These are phyloP conservation scores for Hyles vespertilio DNA, from an alignment of 1,140 invertebrate species.

Conservation along the genomic window DNA sequence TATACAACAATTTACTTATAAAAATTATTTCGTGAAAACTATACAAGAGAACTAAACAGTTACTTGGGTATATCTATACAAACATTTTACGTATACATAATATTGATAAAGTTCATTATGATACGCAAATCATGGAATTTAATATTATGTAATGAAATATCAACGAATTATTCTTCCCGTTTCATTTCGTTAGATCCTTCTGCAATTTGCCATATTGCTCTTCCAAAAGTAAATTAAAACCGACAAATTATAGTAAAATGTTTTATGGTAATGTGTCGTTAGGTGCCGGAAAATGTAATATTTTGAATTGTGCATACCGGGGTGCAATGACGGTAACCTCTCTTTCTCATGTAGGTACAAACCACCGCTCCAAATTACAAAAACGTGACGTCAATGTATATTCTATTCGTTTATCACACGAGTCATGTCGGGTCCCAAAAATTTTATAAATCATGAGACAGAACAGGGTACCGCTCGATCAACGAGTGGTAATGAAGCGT, in stretches of 20 bases:
- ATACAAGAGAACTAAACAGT: background rate
- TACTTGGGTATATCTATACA: too few relatives aligned
- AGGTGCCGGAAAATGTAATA: constrained; percentile 44
- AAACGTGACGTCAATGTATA: constrained; percentile 1
- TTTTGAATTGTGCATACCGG: constrained; percentile 52
- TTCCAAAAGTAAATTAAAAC: too few relatives aligned
- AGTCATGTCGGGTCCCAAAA: constrained; percentile 58
- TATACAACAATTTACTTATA: constrained; percentile 24
- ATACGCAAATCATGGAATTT: background rate
- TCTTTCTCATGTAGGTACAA: constrained; percentile 45
- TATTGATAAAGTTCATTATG: too few relatives aligned
- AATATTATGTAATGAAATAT: constrained; percentile 1
- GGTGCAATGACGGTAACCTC: constrained; percentile 51
- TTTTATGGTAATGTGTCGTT: constrained; percentile 26
- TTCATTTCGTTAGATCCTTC: constrained; percentile 10
- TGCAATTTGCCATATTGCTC: background rate
- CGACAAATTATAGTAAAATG: too few relatives aligned
- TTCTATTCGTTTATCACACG: constrained; percentile 40
- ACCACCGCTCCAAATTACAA: too few relatives aligned
- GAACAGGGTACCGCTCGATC: constrained; percentile 56
- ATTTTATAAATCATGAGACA: constrained; percentile 64
- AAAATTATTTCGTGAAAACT: constrained; percentile 14
- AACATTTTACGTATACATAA: too few relatives aligned
- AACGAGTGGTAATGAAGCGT: constrained; percentile 62
- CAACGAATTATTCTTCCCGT: constrained; percentile 4